Percentiles rank a stretch among this genome's conserved stretches.
Evolutionary conservation across 2,113 vertebrate species (phyloP).

Genomic region (Campylomormyrus tamandua): DNA sequence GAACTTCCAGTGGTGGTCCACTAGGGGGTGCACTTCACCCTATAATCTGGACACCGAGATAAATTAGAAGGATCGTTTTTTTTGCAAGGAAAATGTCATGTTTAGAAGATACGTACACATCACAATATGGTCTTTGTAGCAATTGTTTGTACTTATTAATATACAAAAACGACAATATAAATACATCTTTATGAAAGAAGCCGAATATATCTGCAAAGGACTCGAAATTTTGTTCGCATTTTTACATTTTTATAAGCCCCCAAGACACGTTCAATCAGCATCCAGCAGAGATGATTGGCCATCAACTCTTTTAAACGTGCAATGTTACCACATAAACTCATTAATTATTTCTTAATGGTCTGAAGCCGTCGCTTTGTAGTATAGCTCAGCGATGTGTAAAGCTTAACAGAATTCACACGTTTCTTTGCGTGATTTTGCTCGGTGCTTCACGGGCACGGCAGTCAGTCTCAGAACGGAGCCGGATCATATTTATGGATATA

Average conservation of each 20-base stretch:
- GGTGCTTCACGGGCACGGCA: too few relatives aligned
- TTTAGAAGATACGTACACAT: neutral
- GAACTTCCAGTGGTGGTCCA: neutral
- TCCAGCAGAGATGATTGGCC: neutral
- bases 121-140: neutral
- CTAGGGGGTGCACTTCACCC: neutral
- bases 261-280: neutral
- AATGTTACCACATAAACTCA: neutral
- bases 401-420: too few relatives aligned
- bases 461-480: too few relatives aligned
- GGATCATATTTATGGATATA: too few relatives aligned
- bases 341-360: neutral
- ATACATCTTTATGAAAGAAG: neutral
- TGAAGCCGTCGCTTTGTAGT: neutral
- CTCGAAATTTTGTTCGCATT: neutral
- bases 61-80: neutral
- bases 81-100: neutral
- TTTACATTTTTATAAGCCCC: neutral
- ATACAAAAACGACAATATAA: neutral
- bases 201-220: neutral
- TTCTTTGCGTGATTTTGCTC: too few relatives aligned
- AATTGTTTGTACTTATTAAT: neutral
- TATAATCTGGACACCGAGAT: neutral
- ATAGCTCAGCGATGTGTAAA: too few relatives aligned
- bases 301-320: neutral